Percentiles rank a stretch among this genome's conserved stretches.
Conservation (phyloP, 2,113 vertebrate genomes). For the Pseudorasbora parva region DNA sequence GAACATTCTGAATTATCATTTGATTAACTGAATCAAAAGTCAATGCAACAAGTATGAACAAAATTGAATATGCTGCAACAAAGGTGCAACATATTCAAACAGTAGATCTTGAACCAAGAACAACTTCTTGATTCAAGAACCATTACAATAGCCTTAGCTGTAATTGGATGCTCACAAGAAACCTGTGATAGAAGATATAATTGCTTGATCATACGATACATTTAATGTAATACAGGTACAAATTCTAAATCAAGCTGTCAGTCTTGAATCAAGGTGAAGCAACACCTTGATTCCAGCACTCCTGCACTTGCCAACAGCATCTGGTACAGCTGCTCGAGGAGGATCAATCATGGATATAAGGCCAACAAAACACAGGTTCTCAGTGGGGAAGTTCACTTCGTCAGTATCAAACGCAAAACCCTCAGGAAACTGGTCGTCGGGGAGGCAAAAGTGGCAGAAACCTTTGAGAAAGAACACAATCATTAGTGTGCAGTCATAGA, state of each 20-base stretch:
- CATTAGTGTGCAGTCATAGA: not conserved
- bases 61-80: slow-evolving; percentile 29
- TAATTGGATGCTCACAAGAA: slow-evolving; percentile 26
- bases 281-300: slow-evolving; percentile 92
- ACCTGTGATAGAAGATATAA: slow-evolving; percentile 26
- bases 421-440: slow-evolving; percentile 82
- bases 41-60: not conserved
- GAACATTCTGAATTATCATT: not conserved
- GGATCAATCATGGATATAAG: slow-evolving; percentile 95
- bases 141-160: slow-evolving; percentile 8
- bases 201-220: slow-evolving; percentile 8
- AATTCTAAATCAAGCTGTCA: not conserved
- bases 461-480: slow-evolving; percentile 67
- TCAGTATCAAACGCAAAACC: slow-evolving; percentile 87
- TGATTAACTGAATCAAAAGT: not conserved
- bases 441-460: slow-evolving; percentile 84
- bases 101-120: slow-evolving; percentile 22
- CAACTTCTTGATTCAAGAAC: slow-evolving; percentile 4
- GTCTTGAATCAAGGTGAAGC: slow-evolving; percentile 7
- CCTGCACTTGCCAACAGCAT: slow-evolving; percentile 91
- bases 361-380: slow-evolving; percentile 89
- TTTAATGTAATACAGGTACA: not conserved
- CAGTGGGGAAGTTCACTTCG: slow-evolving; percentile 88
- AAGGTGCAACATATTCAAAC: slow-evolving; percentile 10
- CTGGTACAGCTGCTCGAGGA: slow-evolving; percentile 85